Evolutionary conservation across 2,113 vertebrate species (phyloP).

Genomic region (Clarias gariepinus): DNA sequence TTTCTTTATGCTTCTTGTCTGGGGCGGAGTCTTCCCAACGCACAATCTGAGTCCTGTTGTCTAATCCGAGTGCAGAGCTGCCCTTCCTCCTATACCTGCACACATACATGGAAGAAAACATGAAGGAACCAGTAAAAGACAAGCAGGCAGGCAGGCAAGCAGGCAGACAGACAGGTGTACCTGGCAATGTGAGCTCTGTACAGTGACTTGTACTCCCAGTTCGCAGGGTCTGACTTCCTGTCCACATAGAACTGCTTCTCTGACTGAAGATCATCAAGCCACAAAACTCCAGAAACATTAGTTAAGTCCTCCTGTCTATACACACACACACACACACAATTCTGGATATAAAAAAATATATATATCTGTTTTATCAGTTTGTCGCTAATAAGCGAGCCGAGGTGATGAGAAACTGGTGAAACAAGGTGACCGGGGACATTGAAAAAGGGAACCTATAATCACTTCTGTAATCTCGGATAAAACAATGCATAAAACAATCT

Average conservation of each 20-base stretch:
- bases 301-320: slow-evolving; percentile 24
- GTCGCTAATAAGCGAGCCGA: no score
- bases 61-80: slow-evolving; percentile 82
- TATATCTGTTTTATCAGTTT: no score
- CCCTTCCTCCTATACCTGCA: slow-evolving; percentile 88
- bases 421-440: no score
- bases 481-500: no score
- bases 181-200: slow-evolving; percentile 90
- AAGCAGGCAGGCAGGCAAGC: slow-evolving; percentile 4
- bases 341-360: no score
- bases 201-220: slow-evolving; percentile 95
- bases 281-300: slow-evolving; percentile 66
- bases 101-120: background rate
- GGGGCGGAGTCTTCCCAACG: slow-evolving; percentile 76
- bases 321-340: background rate
- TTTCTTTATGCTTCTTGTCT: slow-evolving; percentile 66
- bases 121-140: background rate
- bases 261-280: slow-evolving; percentile 86
- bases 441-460: no score
- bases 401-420: no score
- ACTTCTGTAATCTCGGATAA: no score
- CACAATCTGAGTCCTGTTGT: slow-evolving; percentile 78
- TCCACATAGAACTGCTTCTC: slow-evolving; percentile 82
- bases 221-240: slow-evolving; percentile 83
- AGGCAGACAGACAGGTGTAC: slow-evolving; percentile 65